Percentiles rank a stretch among this genome's conserved stretches.
Evolutionary conservation across 1,140 invertebrate species (phyloP).

Genomic region (Papilio glaucus): DNA sequence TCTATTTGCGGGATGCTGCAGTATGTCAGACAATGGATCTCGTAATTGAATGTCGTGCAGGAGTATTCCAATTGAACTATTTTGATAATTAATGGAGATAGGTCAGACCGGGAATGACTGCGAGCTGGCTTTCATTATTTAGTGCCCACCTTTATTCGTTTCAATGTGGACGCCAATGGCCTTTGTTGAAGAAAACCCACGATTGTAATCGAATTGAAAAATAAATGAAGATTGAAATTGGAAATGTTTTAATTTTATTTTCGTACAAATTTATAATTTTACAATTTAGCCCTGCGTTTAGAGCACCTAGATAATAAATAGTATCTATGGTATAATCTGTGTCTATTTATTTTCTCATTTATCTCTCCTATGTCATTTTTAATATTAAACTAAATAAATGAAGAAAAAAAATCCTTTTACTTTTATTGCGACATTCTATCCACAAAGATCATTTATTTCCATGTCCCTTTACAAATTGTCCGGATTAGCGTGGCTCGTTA

Average conservation of each 20-base stretch:
- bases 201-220: slow-evolving; percentile 24
- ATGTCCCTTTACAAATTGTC: slow-evolving; percentile 11
- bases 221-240: slow-evolving; percentile 9
- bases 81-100: slow-evolving; percentile 38
- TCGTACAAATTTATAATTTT: background rate
- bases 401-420: slow-evolving; percentile 5
- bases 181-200: background rate
- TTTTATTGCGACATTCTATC: slow-evolving; percentile 3
- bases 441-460: slow-evolving; percentile 15
- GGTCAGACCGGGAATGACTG: slow-evolving; percentile 6
- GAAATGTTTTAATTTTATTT: background rate
- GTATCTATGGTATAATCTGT: background rate
- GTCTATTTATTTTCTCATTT: background rate
- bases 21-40: slow-evolving; percentile 15
- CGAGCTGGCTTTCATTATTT: slow-evolving; percentile 23
- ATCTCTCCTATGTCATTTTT: background rate
- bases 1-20: slow-evolving; percentile 1
- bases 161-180: slow-evolving; percentile 4
- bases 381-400: background rate
- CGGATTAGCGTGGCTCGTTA: slow-evolving; percentile 16
- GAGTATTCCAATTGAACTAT: slow-evolving; percentile 34
- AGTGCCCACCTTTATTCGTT: slow-evolving; percentile 31
- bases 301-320: too few species aligned
- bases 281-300: too few species aligned
- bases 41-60: slow-evolving; percentile 25